Base-by-base conservation (phyloP, 2,113 vertebrate species). In the Xerus inauris region DNA sequence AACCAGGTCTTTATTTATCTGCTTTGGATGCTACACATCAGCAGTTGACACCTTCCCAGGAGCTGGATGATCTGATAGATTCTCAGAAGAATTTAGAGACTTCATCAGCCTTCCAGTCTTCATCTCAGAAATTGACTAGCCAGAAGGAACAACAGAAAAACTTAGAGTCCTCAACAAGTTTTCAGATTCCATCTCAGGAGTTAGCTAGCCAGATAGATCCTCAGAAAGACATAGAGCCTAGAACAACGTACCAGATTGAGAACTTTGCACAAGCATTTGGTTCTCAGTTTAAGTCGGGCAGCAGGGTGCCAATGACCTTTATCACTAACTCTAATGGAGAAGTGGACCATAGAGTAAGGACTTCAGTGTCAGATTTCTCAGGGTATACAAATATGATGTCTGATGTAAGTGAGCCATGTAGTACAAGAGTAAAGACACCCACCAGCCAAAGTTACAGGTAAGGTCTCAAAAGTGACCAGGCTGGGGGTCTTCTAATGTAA, bases 371-470 rank as follows among this genome's bases (percentile, higher is more conserved):
- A 99, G 99, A 99, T 99, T 99, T 99, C 99, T 99, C 99, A 99
- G 99, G 99, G 99, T 99, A 99, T 99, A 99, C 99, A 99, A 99
- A 99, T 98, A 99, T 99, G 99, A 99, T 99, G 99, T 99, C 99
- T 99, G 99, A 99, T 98, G 99, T 99, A 97, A 99, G 98, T 96
- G 99, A 99, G 99, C 99, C 99, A 99, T 99, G 99, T 99, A 99
- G 99, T 99, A 99, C 99, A 98, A 99, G 99, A 99, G 99, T 99
- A 98, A 99, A 99, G 99, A 99, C 99, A 98, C 99, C 99, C 95
- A 99, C 99, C 98, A 99, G 99, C 99, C 99, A 99, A 99, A 99
- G 99, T 98, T 99, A 99, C 99, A 99, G 99, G 99, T 99, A 99
- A 99, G 99, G 99, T 99, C 99, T 98, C 92, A 62, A 96, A 95